Evolutionary conservation across 2,888 invertebrate genomes (phyloP), one percentile per base, ranked within the genome.

Genomic region (Cerastoderma edule): DNA sequence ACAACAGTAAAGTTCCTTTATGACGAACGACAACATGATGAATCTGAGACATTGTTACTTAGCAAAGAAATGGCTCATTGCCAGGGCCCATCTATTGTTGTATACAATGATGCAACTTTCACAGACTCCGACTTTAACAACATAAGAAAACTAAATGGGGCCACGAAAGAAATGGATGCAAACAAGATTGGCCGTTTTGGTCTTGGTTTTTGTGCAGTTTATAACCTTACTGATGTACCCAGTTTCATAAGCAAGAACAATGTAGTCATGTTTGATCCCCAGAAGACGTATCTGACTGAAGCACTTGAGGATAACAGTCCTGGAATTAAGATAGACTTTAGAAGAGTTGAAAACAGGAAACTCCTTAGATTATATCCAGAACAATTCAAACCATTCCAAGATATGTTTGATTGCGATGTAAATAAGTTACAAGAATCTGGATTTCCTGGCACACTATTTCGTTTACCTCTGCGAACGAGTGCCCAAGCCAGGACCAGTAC

Each of bases 231-330:
- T 6, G 91, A 92, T 84, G 88, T 90, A 5, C 92, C 92, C 22
- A 89, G 90, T 65, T 91, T 92, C 68, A 75, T 92, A 19, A 90
- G 90, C 68, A 80, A 90, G 4, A 79, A 88, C 66, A 87, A 78
- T 64, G 73, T 91, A 48, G 89, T 91, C 10, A 89, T 92, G 8
- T 90, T 92, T 75, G 92, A 92, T 78, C 92, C 92, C 4, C 91
- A 91, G 71, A 80, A 84, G 39, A 87, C 70, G 13, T 85, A 90
- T 72, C 82, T 91, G 2, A 85, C 84, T 16, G 80, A 84, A 56
- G 75, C 78, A 5, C 22, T 63, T 16, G 44, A 28, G 8, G 74
- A 48, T 22, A 48, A 39, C 24, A 39, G 69, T 50, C 44, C 74
- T 16, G 80, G 77, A 16, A 53, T 77, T 22, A 77, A 60, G 39